Percentiles rank a stretch among this genome's conserved stretches.
phyloP scores from a whole-genome alignment of 2,113 vertebrate species.

The Martes martes region DNA sequence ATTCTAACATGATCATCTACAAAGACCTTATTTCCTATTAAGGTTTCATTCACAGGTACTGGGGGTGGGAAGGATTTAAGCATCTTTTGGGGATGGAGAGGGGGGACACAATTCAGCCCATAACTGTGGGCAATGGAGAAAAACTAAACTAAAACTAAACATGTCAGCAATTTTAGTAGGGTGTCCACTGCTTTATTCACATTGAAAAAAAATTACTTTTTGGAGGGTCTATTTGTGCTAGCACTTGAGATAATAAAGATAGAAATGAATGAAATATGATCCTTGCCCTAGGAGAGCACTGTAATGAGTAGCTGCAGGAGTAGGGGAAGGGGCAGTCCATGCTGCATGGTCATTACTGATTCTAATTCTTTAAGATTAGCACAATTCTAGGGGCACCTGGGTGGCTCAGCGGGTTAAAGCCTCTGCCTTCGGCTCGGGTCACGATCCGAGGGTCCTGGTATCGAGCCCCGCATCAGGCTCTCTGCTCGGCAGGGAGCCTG shows the following conservation, averaged over 20 bases:
- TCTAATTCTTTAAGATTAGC: neutral
- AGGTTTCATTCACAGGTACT: neutral
- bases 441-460: too few relatives aligned
- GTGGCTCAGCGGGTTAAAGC: too few relatives aligned
- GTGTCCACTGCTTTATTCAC: neutral
- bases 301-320: neutral
- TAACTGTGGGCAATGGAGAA: neutral
- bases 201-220: neutral
- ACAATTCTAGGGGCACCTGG: neutral
- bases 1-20: neutral
- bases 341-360: neutral
- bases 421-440: too few relatives aligned
- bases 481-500: too few relatives aligned
- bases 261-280: neutral
- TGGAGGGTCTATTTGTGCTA: neutral
- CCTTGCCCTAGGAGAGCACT: neutral
- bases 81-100: neutral
- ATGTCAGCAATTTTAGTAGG: neutral
- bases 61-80: neutral
- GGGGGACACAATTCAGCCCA: neutral
- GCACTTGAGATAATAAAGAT: neutral
- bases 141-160: neutral
- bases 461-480: too few relatives aligned
- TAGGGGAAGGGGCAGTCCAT: neutral
- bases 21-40: neutral